phyloP scores from a whole-genome alignment of 2,797 vertebrate genomes.

The Alectoris magna region DNA sequence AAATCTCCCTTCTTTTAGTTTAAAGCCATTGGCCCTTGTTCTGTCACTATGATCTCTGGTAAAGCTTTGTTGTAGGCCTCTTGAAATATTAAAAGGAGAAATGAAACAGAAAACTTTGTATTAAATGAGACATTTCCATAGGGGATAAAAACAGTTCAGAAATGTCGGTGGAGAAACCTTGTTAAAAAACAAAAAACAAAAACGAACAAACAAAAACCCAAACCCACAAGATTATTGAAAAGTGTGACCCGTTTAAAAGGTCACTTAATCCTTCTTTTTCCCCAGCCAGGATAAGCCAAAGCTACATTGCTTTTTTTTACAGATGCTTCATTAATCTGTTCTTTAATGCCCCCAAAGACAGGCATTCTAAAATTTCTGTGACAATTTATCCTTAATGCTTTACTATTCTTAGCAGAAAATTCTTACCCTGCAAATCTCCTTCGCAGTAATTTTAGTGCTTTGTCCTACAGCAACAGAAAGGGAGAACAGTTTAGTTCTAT shows the following conservation, averaged over 20 bases:
- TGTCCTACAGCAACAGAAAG: neutral
- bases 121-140: neutral
- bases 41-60: neutral
- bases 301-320: conserved; percentile 52
- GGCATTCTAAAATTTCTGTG: conserved; percentile 33
- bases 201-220: neutral
- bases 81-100: neutral
- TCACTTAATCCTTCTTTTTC: conserved; percentile 55
- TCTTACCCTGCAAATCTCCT: conserved; percentile 21
- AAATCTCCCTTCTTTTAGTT: neutral
- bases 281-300: conserved; percentile 40
- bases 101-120: neutral
- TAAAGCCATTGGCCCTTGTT: neutral
- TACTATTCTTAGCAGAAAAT: conserved; percentile 42
- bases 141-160: neutral
- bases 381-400: conserved; percentile 31
- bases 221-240: neutral
- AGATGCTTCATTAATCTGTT: conserved; percentile 58
- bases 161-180: neutral
- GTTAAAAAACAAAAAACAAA: neutral
- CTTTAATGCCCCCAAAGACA: conserved; percentile 28
- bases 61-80: neutral
- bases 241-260: conserved; percentile 54
- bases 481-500: neutral
- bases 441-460: conserved; percentile 16